Conservation (phyloP, 2,797 vertebrate species). For the Hafferia zeledoni region DNA sequence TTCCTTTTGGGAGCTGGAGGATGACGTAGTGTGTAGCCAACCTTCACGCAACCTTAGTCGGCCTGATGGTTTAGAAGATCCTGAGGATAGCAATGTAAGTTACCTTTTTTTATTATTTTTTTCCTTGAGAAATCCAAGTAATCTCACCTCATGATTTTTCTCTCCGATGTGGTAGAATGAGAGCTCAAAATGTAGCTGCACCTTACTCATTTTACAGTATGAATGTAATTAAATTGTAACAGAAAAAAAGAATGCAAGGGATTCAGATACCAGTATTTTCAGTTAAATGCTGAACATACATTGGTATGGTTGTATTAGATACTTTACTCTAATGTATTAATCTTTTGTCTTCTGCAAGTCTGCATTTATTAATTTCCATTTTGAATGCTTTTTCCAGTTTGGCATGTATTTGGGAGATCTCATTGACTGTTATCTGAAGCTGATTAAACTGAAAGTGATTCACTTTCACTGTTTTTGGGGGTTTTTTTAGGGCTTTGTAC, state of each 20-base stretch:
- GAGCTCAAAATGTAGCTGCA: not conserved
- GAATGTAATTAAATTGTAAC: not conserved
- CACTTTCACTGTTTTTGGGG: not conserved
- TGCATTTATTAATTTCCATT: not conserved
- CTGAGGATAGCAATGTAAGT: slow-evolving; percentile 87
- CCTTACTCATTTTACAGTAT: not conserved
- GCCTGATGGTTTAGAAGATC: slow-evolving; percentile 93
- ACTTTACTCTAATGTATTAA: not conserved
- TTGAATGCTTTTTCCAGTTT: not conserved
- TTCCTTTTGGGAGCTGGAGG: slow-evolving; percentile 88
- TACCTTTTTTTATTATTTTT: not conserved
- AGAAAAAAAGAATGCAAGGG: not conserved
- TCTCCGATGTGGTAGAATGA: not conserved
- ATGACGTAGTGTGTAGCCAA: slow-evolving; percentile 96
- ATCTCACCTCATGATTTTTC: not conserved
- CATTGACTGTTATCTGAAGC: not conserved
- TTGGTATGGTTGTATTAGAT: not conserved
- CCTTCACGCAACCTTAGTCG: slow-evolving; percentile 93
- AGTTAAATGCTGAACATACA: not conserved
- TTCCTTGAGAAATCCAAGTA: not conserved
- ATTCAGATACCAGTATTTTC: not conserved
- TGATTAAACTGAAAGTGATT: not conserved
- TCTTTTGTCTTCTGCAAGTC: not conserved
- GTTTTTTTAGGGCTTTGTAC: not conserved
- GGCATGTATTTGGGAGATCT: not conserved